Base-by-base conservation (phyloP, 2,797 vertebrate species). In the Cossypha heuglini region DNA sequence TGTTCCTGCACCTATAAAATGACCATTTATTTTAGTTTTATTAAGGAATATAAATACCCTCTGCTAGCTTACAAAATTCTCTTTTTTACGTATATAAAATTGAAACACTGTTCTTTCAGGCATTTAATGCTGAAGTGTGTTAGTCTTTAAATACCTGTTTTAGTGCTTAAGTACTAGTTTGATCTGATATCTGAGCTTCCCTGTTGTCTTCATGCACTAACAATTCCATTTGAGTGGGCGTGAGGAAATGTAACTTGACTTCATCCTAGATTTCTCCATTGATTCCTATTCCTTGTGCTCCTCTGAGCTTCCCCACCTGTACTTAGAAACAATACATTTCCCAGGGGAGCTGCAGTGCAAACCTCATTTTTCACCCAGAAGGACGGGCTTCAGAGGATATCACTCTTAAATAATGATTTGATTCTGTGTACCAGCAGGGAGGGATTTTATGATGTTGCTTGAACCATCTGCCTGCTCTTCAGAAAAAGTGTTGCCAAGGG, bases 1-100 rank as follows among this genome's bases (percentile, higher is more conserved):
- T 84, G 88, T 93, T 97, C 76, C 90, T 93, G 92, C 89, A 51
- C 90, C 94, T 96, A 96, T 71, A 93, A 97, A 96, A 93, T 89
- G 72, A 78, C 63, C 90, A 90, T 97, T 96, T 95, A 79, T 83
- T 94, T 95, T 51, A 48, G 81, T 88, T 97, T 78, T 96, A 83
- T 88, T 93, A 81, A 95, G 79, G 85, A 93, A 84, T 83, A 64
- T 61, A 91, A 92, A 79, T 95, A 59, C 33, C 59, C 63, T 68
- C 26, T 42, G n/a, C 75, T 93, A 86, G 77, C 82, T 93, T 81
- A 63, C 31, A 86, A 62, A 95, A 86, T 57, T 45, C 18, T 88
- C 13, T 54, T 46, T 90, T 90, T 45, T 38, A 40, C 21, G 5
- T 15, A 12, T 59, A 19, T 57, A 33, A 76, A 88, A 90, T 33